Evolutionary conservation across 2,113 vertebrate species (phyloP), one percentile per base, ranked within the genome.

Genomic region (Elaphurus davidianus): DNA sequence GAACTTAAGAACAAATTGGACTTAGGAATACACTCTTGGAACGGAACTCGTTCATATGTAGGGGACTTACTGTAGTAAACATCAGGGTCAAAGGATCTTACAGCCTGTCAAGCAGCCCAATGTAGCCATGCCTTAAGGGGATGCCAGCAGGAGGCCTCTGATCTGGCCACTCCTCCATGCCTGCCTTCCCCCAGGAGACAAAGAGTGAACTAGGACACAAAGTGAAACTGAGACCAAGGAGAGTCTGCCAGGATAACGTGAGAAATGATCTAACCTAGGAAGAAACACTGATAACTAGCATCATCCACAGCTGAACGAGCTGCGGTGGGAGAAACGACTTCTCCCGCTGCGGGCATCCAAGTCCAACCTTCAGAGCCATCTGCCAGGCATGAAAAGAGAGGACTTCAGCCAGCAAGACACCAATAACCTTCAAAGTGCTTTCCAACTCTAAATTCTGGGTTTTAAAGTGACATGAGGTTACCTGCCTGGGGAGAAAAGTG

Each of bases 31-130:
- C 12, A 14, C 40, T 76, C 12, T 14, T 25, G 12, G 36, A 76
- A 76, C 0, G 1, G 23, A 76, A 76, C 28, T 7, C 12, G 1
- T 76, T 43, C 36, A 27, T 43, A 43, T 14, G 40, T 27, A 27
- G 71, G 23, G 23, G 36, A 76, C 21, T 43, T 76, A 76, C 40
- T 43, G 23, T 52, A 25, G 16, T 14, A 23, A 30, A 92, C 11
- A n/a, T 67, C 93, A 67, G 43, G 50, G 15, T 60, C 0, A 2
- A 90, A 96, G 62, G 23, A 86, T 59, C 8, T 27, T 59, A 86
- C 8, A n/a, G 8, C 33, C 50, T 40, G 27, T 50, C 67, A 40
- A 21, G 11, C 55, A 78, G 78, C 19, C 59, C 1, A 16, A 3
- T 47, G 5, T 7, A 14, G n/a, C 36, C 19, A 5, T 25, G 21